These are phyloP conservation scores for Geodia barretti DNA, from an alignment of 37 sponge, comb jelly and placozoan genomes.

Conservation along the genomic window DNA sequence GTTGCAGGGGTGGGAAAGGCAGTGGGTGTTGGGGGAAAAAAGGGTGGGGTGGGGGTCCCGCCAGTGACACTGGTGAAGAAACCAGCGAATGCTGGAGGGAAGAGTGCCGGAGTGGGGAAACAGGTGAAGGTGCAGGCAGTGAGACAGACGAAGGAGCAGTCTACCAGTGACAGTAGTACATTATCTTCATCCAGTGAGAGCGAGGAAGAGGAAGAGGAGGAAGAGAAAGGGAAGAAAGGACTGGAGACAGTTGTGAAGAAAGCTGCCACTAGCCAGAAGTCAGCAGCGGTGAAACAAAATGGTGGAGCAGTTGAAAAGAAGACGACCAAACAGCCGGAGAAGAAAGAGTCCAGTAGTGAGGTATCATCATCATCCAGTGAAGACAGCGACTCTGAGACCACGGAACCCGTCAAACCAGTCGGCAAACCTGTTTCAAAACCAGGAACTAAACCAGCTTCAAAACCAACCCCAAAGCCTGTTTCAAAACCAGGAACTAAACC, in stretches of 20 bases:
- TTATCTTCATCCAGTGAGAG: constrained; percentile 12
- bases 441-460: background rate
- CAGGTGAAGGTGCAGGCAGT: background rate
- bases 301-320: too few species aligned
- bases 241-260: background rate
- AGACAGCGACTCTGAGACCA: background rate
- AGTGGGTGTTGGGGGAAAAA: too few species aligned
- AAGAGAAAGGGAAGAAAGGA: background rate
- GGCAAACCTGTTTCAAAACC: background rate
- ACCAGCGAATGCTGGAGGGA: too few species aligned
- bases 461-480: too few species aligned
- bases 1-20: background rate
- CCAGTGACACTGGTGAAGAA: too few species aligned
- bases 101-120: too few species aligned
- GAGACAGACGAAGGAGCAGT: background rate
- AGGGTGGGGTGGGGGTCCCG: too few species aligned
- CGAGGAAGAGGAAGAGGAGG: background rate
- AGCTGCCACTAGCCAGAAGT: background rate
- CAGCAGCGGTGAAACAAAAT: too few species aligned
- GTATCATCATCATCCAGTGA: background rate
- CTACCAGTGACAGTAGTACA: background rate
- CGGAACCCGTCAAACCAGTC: background rate
- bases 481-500: background rate
- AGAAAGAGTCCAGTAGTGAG: constrained; percentile 3
- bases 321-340: background rate